Conservation (phyloP, 2,888 invertebrate genomes). For the Adelphocoris suturalis region DNA sequence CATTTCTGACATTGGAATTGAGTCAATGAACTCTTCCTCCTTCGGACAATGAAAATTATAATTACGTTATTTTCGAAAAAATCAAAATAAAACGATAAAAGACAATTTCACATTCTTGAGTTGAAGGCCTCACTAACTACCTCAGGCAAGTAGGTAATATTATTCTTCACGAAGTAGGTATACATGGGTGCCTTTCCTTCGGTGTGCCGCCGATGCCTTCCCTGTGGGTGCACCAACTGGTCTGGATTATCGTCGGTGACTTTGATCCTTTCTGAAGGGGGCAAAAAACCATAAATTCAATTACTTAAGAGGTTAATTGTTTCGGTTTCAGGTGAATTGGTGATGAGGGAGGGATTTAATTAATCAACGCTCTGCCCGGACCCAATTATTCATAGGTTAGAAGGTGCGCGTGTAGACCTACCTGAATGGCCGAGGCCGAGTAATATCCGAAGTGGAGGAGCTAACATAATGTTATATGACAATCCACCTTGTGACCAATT, state of each 20-base stretch:
- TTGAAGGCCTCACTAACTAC: conserved; percentile 10
- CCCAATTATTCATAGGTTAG: neutral
- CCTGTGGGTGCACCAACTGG: neutral
- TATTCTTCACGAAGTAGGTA: conserved; percentile 3
- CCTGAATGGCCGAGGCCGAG: no score
- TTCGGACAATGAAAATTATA: conserved; percentile 11
- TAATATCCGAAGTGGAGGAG: no score
- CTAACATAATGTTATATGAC: no score
- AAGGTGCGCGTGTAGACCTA: neutral
- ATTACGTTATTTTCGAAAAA: conserved; percentile 25
- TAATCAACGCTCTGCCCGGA: neutral
- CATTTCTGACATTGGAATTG: conserved; percentile 22
- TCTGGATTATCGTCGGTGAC: conserved; percentile 11
- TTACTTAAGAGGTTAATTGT: conserved; percentile 28
- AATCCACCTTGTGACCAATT: no score
- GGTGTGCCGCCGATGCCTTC: neutral
- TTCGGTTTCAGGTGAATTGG: conserved; percentile 19
- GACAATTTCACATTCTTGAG: conserved; percentile 22
- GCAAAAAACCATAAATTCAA: conserved; percentile 36
- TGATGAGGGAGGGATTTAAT: conserved; percentile 31
- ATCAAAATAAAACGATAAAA: neutral
- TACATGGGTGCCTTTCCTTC: neutral
- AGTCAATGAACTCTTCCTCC: conserved; percentile 14
- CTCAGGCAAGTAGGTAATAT: neutral
- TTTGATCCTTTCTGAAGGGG: conserved; percentile 4